These are phyloP conservation scores for Diloba caeruleocephala DNA, from an alignment of 2,888 invertebrate species.

Conservation along the genomic window DNA sequence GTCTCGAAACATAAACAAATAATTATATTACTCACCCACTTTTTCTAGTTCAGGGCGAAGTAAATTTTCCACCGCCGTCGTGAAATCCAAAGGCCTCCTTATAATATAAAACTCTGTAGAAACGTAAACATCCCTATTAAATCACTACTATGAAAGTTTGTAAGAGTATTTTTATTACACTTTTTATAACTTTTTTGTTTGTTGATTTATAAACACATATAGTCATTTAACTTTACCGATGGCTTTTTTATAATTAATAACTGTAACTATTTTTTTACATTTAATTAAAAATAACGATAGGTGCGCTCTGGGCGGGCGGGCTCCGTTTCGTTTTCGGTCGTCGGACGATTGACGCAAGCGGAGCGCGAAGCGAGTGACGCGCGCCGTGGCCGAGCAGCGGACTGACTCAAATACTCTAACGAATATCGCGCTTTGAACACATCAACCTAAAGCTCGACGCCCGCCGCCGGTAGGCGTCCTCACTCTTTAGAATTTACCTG, in stretches of 20 bases:
- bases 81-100: constrained; percentile 58
- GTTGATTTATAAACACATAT: constrained; percentile 18
- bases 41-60: constrained; percentile 69
- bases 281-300: constrained; percentile 49
- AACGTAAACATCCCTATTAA: constrained; percentile 57
- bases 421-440: constrained; percentile 56
- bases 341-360: constrained; percentile 55
- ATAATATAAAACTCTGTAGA: constrained; percentile 36
- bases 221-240: constrained; percentile 23
- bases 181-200: constrained; percentile 35
- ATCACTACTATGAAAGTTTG: constrained; percentile 54
- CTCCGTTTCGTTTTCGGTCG: constrained; percentile 55
- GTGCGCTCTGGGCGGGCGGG: constrained; percentile 65
- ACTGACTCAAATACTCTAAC: constrained; percentile 67
- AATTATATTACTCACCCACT: constrained; percentile 79
- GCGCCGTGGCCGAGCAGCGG: constrained; percentile 61
- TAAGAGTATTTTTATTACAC: constrained; percentile 42
- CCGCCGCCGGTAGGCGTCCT: constrained; percentile 51
- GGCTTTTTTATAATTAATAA: constrained; percentile 34
- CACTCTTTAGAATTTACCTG: constrained; percentile 43
- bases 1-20: constrained; percentile 25
- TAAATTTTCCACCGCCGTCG: constrained; percentile 60
- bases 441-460: constrained; percentile 55
- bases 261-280: constrained; percentile 35
- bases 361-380: constrained; percentile 63